A percentile compares a stretch with the other conserved stretches of the same genome.
These are phyloP conservation scores for Lampris megalopsis DNA, from an alignment of 2,113 vertebrate species.

Conservation along the genomic window DNA sequence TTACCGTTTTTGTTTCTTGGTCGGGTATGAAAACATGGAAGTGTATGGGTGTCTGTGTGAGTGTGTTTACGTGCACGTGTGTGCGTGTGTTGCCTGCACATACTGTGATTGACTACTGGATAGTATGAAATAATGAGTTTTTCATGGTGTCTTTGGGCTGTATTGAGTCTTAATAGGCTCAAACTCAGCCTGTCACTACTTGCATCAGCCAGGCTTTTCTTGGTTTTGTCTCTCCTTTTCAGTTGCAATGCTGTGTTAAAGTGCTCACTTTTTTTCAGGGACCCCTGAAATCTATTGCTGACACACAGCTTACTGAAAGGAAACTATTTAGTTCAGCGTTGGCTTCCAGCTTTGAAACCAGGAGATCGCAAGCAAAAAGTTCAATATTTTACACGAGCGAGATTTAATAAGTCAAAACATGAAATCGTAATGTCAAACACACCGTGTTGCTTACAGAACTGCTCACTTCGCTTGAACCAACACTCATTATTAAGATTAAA, in stretches of 20 bases:
- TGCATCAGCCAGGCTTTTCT: conserved; percentile 38
- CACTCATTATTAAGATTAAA: conserved; percentile 67
- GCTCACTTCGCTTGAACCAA: conserved; percentile 48
- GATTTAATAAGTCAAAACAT: background rate
- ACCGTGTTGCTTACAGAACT: conserved; percentile 17
- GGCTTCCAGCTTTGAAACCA: background rate
- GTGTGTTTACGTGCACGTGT: conserved; percentile 21
- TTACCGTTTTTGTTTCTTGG: conserved; percentile 23
- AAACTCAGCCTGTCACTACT: conserved; percentile 65
- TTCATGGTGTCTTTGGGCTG: conserved; percentile 58
- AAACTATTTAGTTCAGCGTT: background rate
- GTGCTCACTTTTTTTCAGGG: background rate
- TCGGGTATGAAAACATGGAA: conserved; percentile 4
- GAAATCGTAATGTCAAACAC: conserved; percentile 34
- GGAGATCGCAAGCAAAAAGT: background rate
- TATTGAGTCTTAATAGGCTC: conserved; percentile 59
- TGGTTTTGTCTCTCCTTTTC: conserved; percentile 38
- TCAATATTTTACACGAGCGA: background rate
- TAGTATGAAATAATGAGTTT: conserved; percentile 68
- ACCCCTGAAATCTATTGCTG: conserved; percentile 15
- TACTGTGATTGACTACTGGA: conserved; percentile 59
- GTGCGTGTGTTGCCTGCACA: conserved; percentile 20
- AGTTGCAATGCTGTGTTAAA: conserved; percentile 2
- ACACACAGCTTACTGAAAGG: background rate
- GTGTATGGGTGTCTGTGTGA: conserved; percentile 6